Evolutionary conservation across 1,140 invertebrate species (phyloP).

Genomic region (Diprion similis): DNA sequence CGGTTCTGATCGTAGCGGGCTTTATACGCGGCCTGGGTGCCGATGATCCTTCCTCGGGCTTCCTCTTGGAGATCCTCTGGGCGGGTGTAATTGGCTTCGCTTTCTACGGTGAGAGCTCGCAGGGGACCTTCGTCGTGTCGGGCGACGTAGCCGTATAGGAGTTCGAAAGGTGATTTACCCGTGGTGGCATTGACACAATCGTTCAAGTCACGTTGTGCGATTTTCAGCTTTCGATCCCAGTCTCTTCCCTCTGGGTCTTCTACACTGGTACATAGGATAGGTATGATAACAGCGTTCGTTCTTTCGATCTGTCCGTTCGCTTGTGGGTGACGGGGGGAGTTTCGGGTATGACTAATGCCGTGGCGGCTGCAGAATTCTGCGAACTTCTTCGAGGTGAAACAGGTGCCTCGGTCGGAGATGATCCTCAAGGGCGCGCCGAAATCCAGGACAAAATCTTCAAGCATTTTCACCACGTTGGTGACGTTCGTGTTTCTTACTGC

Average conservation of each 20-base stretch:
- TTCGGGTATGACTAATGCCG: conserved; percentile 34
- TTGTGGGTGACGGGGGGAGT: conserved; percentile 34
- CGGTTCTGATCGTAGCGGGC: conserved; percentile 8
- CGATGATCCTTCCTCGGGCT: conserved; percentile 15
- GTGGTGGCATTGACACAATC: conserved; percentile 13
- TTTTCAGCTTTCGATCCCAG: conserved; percentile 19
- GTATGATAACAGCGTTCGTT: conserved; percentile 9
- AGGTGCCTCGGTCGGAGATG: conserved; percentile 20
- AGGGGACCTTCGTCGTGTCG: conserved; percentile 13
- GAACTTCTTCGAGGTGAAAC: conserved; percentile 28
- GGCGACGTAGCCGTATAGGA: conserved; percentile 16
- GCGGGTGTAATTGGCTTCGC: neutral
- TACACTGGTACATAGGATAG: conserved; percentile 7
- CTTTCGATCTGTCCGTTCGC: conserved; percentile 34
- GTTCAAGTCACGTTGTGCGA: conserved; percentile 21
- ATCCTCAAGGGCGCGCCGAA: conserved; percentile 21
- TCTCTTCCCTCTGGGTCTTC: conserved; percentile 15
- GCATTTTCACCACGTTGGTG: conserved; percentile 20
- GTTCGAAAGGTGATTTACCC: conserved; percentile 16
- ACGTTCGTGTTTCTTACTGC: conserved; percentile 33
- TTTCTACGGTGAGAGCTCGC: neutral
- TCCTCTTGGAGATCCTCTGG: conserved; percentile 13
- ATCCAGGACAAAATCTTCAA: conserved; percentile 1
- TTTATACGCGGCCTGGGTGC: neutral
- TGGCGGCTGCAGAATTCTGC: conserved; percentile 27